Evolutionary conservation across 1,140 invertebrate genomes (phyloP).

Genomic region (Oppia nitens): DNA sequence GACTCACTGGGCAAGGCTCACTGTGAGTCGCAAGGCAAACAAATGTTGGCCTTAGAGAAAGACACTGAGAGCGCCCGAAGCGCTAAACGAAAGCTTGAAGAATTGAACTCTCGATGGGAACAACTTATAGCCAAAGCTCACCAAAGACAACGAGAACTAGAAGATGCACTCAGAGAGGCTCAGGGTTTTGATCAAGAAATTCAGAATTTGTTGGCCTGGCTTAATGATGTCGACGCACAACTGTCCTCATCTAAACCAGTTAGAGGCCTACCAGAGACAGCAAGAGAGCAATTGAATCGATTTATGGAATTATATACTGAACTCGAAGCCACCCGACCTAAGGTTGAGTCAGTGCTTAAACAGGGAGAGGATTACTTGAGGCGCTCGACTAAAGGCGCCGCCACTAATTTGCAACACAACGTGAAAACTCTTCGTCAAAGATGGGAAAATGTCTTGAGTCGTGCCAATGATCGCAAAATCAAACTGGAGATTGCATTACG

Average conservation of each 20-base stretch:
- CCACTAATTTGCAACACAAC: slow-evolving; percentile 69
- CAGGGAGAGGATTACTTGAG: slow-evolving; percentile 79
- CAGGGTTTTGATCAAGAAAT: slow-evolving; percentile 85
- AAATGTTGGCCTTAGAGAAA: slow-evolving; percentile 71
- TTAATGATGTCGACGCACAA: slow-evolving; percentile 79
- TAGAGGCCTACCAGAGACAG: slow-evolving; percentile 90
- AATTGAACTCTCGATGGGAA: slow-evolving; percentile 76
- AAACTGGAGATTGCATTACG: slow-evolving; percentile 92
- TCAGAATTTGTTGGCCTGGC: slow-evolving; percentile 78
- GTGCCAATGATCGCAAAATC: slow-evolving; percentile 90
- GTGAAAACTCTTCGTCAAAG: slow-evolving; percentile 69
- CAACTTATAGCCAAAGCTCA: slow-evolving; percentile 68
- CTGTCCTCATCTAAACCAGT: slow-evolving; percentile 87
- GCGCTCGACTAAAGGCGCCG: slow-evolving; percentile 51
- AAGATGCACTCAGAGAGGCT: slow-evolving; percentile 72
- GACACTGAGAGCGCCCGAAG: slow-evolving; percentile 65
- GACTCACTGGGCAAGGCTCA: slow-evolving; percentile 87
- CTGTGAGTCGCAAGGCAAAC: no score
- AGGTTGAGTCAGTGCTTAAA: slow-evolving; percentile 70
- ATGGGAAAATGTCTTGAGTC: slow-evolving; percentile 72
- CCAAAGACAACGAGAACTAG: slow-evolving; percentile 66
- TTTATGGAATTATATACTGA: slow-evolving; percentile 94
- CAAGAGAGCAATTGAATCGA: slow-evolving; percentile 82
- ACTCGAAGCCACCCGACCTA: slow-evolving; percentile 69
- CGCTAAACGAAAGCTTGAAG: slow-evolving; percentile 70